Conservation (phyloP, 2,113 vertebrate genomes). For the Tenrec ecaudatus region DNA sequence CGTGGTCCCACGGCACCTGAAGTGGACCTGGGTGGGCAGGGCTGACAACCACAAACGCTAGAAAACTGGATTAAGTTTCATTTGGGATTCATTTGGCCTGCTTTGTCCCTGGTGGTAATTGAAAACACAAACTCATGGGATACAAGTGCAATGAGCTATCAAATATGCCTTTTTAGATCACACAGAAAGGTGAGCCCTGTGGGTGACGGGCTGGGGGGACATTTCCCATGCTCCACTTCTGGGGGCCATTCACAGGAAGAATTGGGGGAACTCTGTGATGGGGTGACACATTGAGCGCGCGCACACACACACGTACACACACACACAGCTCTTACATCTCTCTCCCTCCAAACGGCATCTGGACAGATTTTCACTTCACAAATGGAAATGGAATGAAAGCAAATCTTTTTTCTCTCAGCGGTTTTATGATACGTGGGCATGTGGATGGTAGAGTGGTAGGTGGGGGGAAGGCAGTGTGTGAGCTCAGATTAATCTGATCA, state of each 20-base stretch:
- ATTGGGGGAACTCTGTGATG: neutral
- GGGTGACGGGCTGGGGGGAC: neutral
- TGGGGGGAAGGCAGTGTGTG: too few relatives aligned
- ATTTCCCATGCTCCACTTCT: neutral
- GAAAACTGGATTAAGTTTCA: neutral
- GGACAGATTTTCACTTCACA: slow-evolving; percentile 62
- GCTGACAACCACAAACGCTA: neutral
- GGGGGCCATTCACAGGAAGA: neutral
- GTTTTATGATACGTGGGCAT: slow-evolving; percentile 60
- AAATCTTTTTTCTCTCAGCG: slow-evolving; percentile 25
- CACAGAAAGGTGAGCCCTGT: neutral
- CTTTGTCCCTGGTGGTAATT: slow-evolving; percentile 31
- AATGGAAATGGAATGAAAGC: slow-evolving; percentile 56
- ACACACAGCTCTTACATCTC: neutral
- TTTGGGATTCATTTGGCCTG: neutral
- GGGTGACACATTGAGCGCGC: neutral
- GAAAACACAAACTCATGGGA: slow-evolving; percentile 51
- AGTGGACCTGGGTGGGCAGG: neutral
- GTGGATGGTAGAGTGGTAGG: neutral
- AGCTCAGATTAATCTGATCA: slow-evolving; percentile 76
- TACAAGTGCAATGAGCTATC: neutral
- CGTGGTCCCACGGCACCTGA: neutral
- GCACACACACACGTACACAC: neutral
- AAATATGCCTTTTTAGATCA: slow-evolving; percentile 9
- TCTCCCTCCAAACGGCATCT: neutral